Evolutionary conservation across 92 coral and sea anemone genomes (phyloP).

Genomic region (Virgularia gustaviana): DNA sequence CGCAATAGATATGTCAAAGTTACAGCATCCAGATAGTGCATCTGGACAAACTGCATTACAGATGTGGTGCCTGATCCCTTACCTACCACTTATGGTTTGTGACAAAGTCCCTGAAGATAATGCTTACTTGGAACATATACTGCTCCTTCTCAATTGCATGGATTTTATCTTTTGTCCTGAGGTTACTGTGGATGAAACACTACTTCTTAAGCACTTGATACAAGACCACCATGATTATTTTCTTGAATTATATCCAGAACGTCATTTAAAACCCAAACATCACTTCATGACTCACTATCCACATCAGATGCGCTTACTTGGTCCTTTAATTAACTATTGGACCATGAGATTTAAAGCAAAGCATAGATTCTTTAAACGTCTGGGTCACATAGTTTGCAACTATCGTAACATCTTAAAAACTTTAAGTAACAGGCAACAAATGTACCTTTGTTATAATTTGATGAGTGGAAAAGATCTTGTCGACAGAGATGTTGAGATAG

Average conservation of each 20-base stretch:
- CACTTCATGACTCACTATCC: constrained; percentile 31
- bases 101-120: constrained; percentile 22
- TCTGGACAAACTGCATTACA: constrained; percentile 7
- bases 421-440: constrained; percentile 3
- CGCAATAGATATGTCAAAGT: background rate
- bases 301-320: constrained; percentile 20
- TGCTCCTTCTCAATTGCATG: constrained; percentile 11
- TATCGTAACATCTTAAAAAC: constrained; percentile 2
- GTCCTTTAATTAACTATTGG: constrained; percentile 1
- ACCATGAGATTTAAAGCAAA: background rate
- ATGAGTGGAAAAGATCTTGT: background rate
- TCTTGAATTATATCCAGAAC: constrained; percentile 3
- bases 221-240: constrained; percentile 25
- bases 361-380: background rate
- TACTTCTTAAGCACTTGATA: background rate
- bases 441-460: constrained; percentile 10
- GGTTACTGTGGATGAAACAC: constrained; percentile 7
- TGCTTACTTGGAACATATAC: background rate
- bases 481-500: background rate
- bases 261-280: constrained; percentile 17
- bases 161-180: constrained; percentile 2
- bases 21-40: constrained; percentile 10
- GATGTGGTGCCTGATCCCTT: constrained; percentile 23
- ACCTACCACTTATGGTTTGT: constrained; percentile 7
- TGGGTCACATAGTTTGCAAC: background rate